These are phyloP conservation scores for Mormyrops boulengeri DNA, from an alignment of 2,797 vertebrate species.

Conservation along the genomic window DNA sequence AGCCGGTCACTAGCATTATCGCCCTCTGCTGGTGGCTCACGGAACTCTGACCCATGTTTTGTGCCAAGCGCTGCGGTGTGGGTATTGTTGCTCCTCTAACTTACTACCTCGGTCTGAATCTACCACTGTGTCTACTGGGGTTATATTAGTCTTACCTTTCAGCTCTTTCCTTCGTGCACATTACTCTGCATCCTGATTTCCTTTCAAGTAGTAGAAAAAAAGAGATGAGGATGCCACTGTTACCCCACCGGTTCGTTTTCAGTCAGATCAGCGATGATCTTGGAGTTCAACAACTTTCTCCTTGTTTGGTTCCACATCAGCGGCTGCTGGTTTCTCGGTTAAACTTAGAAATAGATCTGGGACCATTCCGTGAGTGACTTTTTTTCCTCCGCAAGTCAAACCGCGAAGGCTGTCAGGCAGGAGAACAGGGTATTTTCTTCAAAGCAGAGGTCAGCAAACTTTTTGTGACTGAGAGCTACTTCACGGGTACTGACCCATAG, in stretches of 20 bases:
- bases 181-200: not conserved
- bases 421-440: not conserved
- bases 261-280: not conserved
- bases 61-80: not conserved
- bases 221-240: not conserved
- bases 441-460: no score
- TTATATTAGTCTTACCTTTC: not conserved
- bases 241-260: not conserved
- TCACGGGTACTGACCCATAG: no score
- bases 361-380: not conserved
- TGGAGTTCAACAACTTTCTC: not conserved
- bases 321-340: slow-evolving; percentile 14
- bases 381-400: not conserved
- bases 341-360: not conserved
- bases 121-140: not conserved
- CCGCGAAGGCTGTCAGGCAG: not conserved
- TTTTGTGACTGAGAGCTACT: no score
- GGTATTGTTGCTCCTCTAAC: not conserved
- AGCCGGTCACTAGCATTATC: not conserved
- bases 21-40: slow-evolving; percentile 11
- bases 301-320: slow-evolving; percentile 1
- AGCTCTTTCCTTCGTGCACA: not conserved
- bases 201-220: not conserved
- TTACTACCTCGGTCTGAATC: not conserved
- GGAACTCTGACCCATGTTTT: not conserved